A percentile compares a stretch with the other conserved stretches of the same genome.
These are phyloP conservation scores for Cynopterus brachyotis DNA, from an alignment of 2,113 vertebrate genomes.

Conservation along the genomic window DNA sequence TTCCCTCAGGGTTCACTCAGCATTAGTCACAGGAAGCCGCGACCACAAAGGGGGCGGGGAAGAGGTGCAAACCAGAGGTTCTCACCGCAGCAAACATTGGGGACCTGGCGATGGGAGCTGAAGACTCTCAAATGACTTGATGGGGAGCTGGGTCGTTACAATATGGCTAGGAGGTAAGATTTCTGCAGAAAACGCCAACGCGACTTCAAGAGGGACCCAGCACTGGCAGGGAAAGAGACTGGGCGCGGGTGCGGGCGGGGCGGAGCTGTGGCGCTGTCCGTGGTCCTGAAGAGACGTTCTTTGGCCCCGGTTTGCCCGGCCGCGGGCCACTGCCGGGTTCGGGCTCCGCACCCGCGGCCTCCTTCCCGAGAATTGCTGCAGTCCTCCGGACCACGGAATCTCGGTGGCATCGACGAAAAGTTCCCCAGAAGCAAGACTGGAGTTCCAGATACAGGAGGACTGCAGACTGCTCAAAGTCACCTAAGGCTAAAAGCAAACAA, in stretches of 20 bases:
- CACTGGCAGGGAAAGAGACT: rapidly evolving
- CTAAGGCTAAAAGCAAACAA: background rate
- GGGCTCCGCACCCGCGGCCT: background rate
- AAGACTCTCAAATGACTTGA: background rate
- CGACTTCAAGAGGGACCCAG: rapidly evolving
- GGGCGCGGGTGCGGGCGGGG: rapidly evolving
- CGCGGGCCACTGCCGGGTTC: rapidly evolving
- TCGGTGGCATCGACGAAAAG: background rate
- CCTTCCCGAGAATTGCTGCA: background rate
- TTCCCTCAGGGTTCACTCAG: background rate
- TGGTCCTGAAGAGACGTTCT: background rate
- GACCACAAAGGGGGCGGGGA: background rate
- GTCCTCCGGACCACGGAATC: background rate
- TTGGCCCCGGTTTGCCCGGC: rapidly evolving
- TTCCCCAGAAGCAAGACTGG: background rate
- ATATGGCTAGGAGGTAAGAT: rapidly evolving
- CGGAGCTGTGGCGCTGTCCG: conserved; percentile 54
- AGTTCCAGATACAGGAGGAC: background rate
- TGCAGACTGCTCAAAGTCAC: background rate
- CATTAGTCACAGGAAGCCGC: conserved; percentile 10
- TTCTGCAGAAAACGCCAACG: background rate
- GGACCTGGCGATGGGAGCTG: background rate
- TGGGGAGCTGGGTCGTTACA: background rate
- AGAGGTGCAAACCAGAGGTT: background rate
- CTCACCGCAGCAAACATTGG: background rate